These are phyloP conservation scores for Formica exsecta DNA, from an alignment of 1,140 invertebrate species.

Conservation along the genomic window DNA sequence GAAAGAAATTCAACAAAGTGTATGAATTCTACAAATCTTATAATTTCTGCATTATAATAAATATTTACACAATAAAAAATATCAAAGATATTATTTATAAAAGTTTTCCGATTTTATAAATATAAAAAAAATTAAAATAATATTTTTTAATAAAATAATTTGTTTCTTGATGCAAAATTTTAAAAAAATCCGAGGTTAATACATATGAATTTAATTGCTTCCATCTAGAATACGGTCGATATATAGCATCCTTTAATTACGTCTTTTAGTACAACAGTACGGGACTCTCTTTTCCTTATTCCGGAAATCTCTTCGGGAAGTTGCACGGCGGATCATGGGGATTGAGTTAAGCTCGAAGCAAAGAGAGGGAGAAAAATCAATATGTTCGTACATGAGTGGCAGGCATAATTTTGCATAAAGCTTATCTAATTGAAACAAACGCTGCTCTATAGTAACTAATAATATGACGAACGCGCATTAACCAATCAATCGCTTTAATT, in stretches of 20 bases:
- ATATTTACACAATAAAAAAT: background rate
- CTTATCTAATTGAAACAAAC: constrained; percentile 63
- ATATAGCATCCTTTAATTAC: background rate
- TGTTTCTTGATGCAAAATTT: background rate
- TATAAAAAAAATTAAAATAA: background rate
- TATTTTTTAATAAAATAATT: background rate
- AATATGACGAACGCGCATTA: background rate
- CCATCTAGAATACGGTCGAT: too few relatives aligned
- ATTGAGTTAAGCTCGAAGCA: constrained; percentile 10
- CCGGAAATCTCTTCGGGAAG: constrained; percentile 15
- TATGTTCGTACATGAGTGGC: background rate
- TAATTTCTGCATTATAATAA: background rate
- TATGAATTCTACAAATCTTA: background rate
- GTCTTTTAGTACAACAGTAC: constrained; percentile 12
- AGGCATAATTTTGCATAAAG: constrained; percentile 31
- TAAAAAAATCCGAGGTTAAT: background rate
- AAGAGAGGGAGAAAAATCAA: constrained; percentile 30
- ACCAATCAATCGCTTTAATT: background rate
- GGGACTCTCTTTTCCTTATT: background rate
- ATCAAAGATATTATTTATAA: background rate
- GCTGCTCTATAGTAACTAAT: background rate
- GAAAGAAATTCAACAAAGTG: background rate
- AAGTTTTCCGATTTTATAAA: background rate
- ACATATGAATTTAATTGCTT: background rate
- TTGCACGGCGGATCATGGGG: constrained; percentile 33